Evolutionary conservation across 2,888 invertebrate species (phyloP), one percentile per base, ranked within the genome.

Genomic region (Torymus auratus): DNA sequence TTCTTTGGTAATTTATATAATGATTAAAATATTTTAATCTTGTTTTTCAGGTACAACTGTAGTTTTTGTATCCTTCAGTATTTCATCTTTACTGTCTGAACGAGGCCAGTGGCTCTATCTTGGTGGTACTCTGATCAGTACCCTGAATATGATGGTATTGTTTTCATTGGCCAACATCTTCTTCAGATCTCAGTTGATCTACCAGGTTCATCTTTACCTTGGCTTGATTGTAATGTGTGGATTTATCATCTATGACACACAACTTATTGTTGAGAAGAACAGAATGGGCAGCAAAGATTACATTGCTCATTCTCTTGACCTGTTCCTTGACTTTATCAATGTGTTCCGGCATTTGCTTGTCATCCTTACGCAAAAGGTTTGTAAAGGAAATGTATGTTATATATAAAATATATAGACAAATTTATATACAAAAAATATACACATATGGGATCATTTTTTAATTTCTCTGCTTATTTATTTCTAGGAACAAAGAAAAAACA

Each of bases 161-260:
- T 93, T 97, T 90, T 94, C 95, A 53, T 90, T 99, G 56, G 93
- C 95, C 78, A 98, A 98, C 91, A 91, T 98, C 83, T 97, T 98
- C 92, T 94, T 98, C 91, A 95, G 95, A 85, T 98, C 97, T 52
- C 92, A 93, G 69, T 91, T 97, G 86, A 90, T 98, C 71, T 95
- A 94, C 88, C 95, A 98, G 95, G 91, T 94, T 82, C 96, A 98
- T 88, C 92, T 98, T 73, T 98, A 99, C 91, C 91, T 97, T 84
- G 98, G 98, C 82, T 93, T 99, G 73, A 92, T 95, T 85, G 93
- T 98, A 64, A 97, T 99, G 96, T 98, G 98, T 89, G 98, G 96
- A 79, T 99, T 99, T 91, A 95, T 99, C 14, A 93, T 99, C 83
- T 99, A 96, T 88, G 99, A 99, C 91, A 99, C 99, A n/a, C 99